Base-by-base conservation (phyloP, 2,888 invertebrate genomes). In the Hypercompe scribonia region DNA sequence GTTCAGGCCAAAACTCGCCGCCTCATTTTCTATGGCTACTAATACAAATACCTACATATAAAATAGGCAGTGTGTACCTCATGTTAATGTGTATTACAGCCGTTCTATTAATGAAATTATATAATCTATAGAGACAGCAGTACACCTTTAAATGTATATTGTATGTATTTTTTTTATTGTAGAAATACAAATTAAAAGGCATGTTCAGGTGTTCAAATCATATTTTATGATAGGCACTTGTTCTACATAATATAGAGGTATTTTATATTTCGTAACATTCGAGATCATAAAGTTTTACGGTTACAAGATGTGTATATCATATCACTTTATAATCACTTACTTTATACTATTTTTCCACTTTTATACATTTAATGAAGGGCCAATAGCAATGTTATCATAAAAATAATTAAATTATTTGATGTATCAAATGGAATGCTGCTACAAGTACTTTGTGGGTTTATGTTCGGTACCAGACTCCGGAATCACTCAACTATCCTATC, bases 351-450 rank as follows among this genome's bases (percentile, higher is more conserved):
- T 84, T 81, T 71, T 74, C 72, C 70, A 63, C 81, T 82, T 77
- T 76, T 82, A 81, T 78, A 70, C 76, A 71, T 83, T 78, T 74
- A 81, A 84, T 68, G 71, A 78, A 72, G 64, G 67, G 39, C 73
- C 61, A 75, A 74, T 73, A 72, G 70, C 73, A 74, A 75, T 72
- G 72, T 85, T 86, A 88, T 86, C 89, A 73, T 78, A 78, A 78
- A 83, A 85, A 90, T 89, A 90, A 90, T 90, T 90, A 88, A 89
- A 90, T 90, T 87, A 90, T 89, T 87, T 81, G 80, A 72, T 68
- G 78, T 78, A 82, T 77, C 78, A 76, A 78, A 81, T 80, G 87
- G 88, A 89, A 87, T 87, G 88, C 76, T 63, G 66, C 61, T 71
- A 81, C 65, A 71, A 76, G 79, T 78, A 79, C 80, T 75, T 65